phyloP scores from a whole-genome alignment of 1,140 invertebrate species.

The Anoplolepis gracilipes region DNA sequence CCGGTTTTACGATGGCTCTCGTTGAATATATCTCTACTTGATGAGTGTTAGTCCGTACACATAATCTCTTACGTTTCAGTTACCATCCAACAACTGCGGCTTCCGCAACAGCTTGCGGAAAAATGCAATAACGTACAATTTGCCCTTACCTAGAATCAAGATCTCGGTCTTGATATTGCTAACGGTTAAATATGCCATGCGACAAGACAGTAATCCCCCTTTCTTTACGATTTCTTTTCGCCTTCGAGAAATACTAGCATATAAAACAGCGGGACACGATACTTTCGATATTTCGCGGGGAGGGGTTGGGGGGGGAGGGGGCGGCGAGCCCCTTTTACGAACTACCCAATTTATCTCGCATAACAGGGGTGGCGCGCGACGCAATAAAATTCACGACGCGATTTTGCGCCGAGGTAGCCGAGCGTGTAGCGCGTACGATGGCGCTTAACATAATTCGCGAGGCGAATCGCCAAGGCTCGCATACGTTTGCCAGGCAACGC shows the following conservation, averaged over 20 bases:
- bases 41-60: neutral
- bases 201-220: neutral
- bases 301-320: no score
- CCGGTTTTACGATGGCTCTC: neutral
- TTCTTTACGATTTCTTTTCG: conserved; percentile 43
- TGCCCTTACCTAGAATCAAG: neutral
- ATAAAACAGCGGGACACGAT: neutral
- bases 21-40: neutral
- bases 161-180: neutral
- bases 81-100: conserved; percentile 8
- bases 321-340: conserved; percentile 2
- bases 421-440: conserved; percentile 41
- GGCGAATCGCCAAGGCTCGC: conserved; percentile 44
- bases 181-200: conserved; percentile 9
- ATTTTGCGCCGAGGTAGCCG: conserved; percentile 56
- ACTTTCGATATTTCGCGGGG: conserved; percentile 33
- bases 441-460: conserved; percentile 53
- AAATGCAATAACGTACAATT: conserved; percentile 51
- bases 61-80: neutral
- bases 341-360: conserved; percentile 51
- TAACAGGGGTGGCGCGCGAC: conserved; percentile 21
- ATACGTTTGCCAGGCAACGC: conserved; percentile 34
- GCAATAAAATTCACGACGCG: conserved; percentile 52
- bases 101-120: neutral
- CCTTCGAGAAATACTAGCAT: conserved; percentile 34